Conservation (phyloP, 53 echinoderm and acorn worm species). For the Patiria pectinifera region DNA sequence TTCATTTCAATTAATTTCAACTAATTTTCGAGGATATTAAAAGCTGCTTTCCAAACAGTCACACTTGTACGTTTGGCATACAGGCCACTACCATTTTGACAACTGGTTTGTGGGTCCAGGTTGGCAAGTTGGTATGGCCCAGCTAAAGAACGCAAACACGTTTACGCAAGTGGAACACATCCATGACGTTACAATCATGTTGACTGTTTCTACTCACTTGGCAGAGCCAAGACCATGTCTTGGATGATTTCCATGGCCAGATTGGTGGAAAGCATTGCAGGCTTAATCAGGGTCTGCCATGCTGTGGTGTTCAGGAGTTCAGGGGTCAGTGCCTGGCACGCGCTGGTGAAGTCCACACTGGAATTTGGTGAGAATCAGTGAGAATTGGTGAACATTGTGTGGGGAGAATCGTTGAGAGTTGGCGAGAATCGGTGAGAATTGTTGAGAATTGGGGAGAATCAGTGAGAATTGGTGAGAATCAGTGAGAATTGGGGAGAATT, state of each 20-base stretch:
- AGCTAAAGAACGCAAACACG: too few species aligned
- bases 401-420: neutral
- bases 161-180: too few species aligned
- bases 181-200: neutral
- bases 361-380: neutral
- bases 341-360: neutral
- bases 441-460: neutral
- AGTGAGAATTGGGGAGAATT: neutral
- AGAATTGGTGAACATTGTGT: too few species aligned
- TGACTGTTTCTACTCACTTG: conserved; percentile 59
- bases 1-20: too few species aligned
- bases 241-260: conserved; percentile 65
- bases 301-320: conserved; percentile 32
- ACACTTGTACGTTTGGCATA: too few species aligned
- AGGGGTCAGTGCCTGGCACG: conserved; percentile 14
- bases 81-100: too few species aligned
- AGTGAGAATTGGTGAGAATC: neutral
- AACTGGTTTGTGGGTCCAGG: too few species aligned
- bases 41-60: too few species aligned
- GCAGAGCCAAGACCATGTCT: conserved; percentile 72
- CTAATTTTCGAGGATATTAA: too few species aligned
- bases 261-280: conserved; percentile 27
- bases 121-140: too few species aligned
- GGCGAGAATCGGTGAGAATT: neutral
- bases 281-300: conserved; percentile 14